These are phyloP conservation scores for Phenacoccus solenopsis DNA, from an alignment of 1,140 invertebrate genomes.

Conservation along the genomic window DNA sequence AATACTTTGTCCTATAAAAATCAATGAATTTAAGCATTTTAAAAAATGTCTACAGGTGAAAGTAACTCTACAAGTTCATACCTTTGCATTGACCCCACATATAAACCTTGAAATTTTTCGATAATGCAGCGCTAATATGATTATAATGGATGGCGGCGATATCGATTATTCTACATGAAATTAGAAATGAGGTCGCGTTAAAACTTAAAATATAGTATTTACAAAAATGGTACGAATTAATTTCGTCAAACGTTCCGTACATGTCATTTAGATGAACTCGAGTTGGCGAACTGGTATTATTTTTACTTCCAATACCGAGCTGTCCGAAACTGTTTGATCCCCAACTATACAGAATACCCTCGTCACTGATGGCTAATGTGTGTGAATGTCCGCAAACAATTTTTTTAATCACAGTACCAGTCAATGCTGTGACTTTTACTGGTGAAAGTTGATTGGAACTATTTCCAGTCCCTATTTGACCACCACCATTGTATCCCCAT, in stretches of 20 bases:
- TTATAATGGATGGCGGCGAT: background rate
- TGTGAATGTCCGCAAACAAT: constrained; percentile 53
- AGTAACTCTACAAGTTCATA: background rate
- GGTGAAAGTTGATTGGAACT: background rate
- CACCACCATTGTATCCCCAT: no score
- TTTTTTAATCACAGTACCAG: constrained; percentile 25
- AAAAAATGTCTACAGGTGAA: background rate
- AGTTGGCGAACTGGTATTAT: background rate
- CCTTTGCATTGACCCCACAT: background rate
- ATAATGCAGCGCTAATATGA: background rate
- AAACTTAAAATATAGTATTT: background rate
- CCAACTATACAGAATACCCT: constrained; percentile 54
- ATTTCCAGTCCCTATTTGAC: background rate
- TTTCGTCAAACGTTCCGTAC: background rate
- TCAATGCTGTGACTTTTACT: background rate
- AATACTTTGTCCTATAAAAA: background rate
- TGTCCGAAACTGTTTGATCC: constrained; percentile 49
- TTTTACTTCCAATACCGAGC: constrained; percentile 44
- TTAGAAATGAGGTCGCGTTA: background rate
- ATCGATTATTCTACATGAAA: background rate
- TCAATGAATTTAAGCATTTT: background rate
- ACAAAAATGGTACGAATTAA: background rate
- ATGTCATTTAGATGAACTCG: no score
- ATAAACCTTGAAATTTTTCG: background rate
- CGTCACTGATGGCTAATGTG: constrained; percentile 45